Conservation (phyloP, 2,888 invertebrate genomes). For the Carcina quercana region DNA sequence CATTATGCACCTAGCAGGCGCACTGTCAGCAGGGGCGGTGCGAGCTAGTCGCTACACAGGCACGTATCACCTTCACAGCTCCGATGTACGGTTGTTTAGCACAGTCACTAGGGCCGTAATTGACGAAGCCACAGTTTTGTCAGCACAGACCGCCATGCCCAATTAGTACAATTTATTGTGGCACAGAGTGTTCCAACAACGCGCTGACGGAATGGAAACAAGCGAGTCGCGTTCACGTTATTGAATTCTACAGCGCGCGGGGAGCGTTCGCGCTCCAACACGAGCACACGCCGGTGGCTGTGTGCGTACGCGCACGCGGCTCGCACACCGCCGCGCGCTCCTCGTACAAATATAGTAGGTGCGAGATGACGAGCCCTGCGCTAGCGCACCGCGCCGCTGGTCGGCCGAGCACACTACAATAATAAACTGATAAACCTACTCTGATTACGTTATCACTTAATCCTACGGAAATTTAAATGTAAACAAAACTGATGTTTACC, state of each 20-base stretch:
- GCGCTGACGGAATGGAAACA: constrained; percentile 66
- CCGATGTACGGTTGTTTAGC: constrained; percentile 43
- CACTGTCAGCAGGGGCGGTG: constrained; percentile 43
- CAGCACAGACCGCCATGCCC: constrained; percentile 59
- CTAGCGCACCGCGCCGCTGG: constrained; percentile 33
- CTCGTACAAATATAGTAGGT: constrained; percentile 17
- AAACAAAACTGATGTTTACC: background rate
- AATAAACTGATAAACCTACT: constrained; percentile 30
- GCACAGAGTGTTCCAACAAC: constrained; percentile 58
- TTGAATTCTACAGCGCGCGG: constrained; percentile 58
- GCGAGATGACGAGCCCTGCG: too few species aligned
- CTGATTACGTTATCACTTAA: constrained; percentile 25
- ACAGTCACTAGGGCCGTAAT: constrained; percentile 45
- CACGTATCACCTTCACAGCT: constrained; percentile 45
- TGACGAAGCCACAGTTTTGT: constrained; percentile 60
- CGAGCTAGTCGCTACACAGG: constrained; percentile 38
- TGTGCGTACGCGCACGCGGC: constrained; percentile 14
- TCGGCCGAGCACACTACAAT: constrained; percentile 19
- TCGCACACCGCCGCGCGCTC: constrained; percentile 20
- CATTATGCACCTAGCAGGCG: constrained; percentile 59
- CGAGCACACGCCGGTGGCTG: constrained; percentile 34
- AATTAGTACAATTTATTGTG: constrained; percentile 71
- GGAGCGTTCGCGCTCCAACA: constrained; percentile 54
- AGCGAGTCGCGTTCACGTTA: constrained; percentile 64
- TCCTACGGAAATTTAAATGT: constrained; percentile 25